Evolutionary conservation across 2,797 vertebrate species (phyloP).

Genomic region (Enteromius treurensis): DNA sequence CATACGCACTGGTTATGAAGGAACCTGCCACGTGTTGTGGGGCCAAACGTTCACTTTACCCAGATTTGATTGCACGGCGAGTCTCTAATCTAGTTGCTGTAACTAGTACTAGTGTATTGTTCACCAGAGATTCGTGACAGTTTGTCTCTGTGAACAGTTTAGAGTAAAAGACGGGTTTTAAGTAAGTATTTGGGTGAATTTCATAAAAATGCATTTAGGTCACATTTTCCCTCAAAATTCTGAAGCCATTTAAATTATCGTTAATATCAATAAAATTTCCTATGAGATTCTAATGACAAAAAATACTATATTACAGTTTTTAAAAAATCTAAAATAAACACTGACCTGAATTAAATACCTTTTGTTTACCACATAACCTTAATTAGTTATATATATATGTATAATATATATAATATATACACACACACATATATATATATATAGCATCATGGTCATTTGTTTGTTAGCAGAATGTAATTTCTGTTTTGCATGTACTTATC

Average conservation of each 20-base stretch:
- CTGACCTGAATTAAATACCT: neutral
- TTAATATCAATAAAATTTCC: too few species aligned
- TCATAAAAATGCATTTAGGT: neutral
- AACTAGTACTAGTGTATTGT: neutral
- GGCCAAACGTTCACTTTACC: neutral
- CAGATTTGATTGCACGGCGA: neutral
- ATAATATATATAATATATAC: too few species aligned
- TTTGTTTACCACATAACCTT: neutral
- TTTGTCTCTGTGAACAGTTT: neutral
- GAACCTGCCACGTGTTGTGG: neutral
- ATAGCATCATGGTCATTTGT: neutral
- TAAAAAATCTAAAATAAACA: neutral
- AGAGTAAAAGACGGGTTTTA: neutral
- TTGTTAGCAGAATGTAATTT: neutral
- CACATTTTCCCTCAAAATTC: neutral
- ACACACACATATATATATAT: too few species aligned
- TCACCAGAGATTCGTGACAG: neutral
- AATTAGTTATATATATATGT: too few species aligned
- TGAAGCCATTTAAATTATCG: neutral
- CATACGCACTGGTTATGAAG: neutral
- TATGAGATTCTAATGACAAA: neutral
- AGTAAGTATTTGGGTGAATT: neutral
- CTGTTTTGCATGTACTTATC: neutral
- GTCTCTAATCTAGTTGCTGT: slow-evolving; percentile 2
- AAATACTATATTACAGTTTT: neutral